A percentile compares a stretch with the other conserved stretches of the same genome.
phyloP scores from a whole-genome alignment of 1,140 invertebrate species.

The Drosophila prosaltans region DNA sequence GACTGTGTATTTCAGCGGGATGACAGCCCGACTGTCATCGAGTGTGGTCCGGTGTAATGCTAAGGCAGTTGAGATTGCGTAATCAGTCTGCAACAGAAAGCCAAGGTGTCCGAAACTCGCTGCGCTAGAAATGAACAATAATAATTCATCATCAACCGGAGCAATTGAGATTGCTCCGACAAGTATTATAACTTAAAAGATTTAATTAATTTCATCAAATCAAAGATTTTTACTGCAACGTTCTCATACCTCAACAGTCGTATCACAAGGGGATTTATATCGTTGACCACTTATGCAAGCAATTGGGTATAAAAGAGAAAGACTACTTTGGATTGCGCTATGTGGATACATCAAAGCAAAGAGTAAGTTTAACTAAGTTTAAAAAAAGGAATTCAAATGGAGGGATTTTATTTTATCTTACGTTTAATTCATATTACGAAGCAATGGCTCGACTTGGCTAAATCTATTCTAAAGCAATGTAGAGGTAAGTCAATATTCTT shows the following conservation, averaged over 20 bases:
- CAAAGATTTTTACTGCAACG: neutral
- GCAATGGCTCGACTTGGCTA: constrained; percentile 98
- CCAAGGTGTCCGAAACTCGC: too few species aligned
- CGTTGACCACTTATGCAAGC: constrained; percentile 96
- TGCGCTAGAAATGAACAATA: too few species aligned
- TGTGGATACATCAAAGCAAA: constrained; percentile 95
- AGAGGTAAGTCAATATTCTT: constrained; percentile 88
- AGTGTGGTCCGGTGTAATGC: too few species aligned
- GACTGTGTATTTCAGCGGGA: too few species aligned
- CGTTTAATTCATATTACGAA: constrained; percentile 83
- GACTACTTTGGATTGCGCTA: constrained; percentile 98
- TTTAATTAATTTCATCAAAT: too few species aligned
- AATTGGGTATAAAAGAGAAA: constrained; percentile 96
- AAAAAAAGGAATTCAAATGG: neutral
- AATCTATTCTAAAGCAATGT: constrained; percentile 96
- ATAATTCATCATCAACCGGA: too few species aligned
- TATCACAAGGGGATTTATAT: constrained; percentile 96
- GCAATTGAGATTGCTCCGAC: too few species aligned
- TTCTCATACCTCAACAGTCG: constrained; percentile 86
- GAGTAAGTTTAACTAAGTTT: constrained; percentile 87
- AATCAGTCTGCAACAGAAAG: too few species aligned
- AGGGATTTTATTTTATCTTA: neutral
- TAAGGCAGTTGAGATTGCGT: too few species aligned
- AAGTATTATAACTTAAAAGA: too few species aligned
- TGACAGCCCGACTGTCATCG: too few species aligned